A percentile compares a stretch with the other conserved stretches of the same genome.
phyloP scores from a whole-genome alignment of 2,113 vertebrate genomes.

The Lophius piscatorius region DNA sequence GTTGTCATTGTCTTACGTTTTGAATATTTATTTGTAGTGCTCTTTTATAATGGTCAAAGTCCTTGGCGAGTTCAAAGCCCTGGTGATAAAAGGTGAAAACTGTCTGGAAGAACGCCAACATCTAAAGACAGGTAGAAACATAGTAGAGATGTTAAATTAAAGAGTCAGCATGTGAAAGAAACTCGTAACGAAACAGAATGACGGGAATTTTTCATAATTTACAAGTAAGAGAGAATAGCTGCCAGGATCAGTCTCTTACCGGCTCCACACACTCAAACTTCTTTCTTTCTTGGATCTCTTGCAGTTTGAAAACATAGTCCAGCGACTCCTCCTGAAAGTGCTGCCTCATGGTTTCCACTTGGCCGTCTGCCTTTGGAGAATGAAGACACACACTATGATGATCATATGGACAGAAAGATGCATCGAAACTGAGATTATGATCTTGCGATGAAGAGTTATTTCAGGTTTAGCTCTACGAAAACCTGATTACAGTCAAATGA shows the following conservation, averaged over 20 bases:
- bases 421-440: neutral
- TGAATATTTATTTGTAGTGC: constrained; percentile 97
- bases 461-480: too few relatives aligned
- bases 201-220: neutral
- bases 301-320: constrained; percentile 94
- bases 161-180: constrained; percentile 22
- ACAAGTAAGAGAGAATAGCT: neutral
- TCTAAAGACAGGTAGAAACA: constrained; percentile 74
- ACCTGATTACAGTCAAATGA: too few relatives aligned
- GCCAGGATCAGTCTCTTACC: constrained; percentile 80
- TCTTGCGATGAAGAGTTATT: too few relatives aligned
- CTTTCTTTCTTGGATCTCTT: constrained; percentile 98
- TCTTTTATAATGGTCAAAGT: constrained; percentile 97
- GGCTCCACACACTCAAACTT: constrained; percentile 99
- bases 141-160: neutral
- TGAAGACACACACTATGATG: constrained; percentile 34
- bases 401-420: constrained; percentile 32
- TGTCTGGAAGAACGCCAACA: constrained; percentile 97
- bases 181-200: neutral
- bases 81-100: constrained; percentile 99
- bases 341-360: constrained; percentile 89
- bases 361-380: constrained; percentile 86
- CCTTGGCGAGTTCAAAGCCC: constrained; percentile 95
- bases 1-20: constrained; percentile 86
- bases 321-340: constrained; percentile 96